Evolutionary conservation across 2,888 invertebrate genomes (phyloP).

Genomic region (Gandaritis pyraliata): DNA sequence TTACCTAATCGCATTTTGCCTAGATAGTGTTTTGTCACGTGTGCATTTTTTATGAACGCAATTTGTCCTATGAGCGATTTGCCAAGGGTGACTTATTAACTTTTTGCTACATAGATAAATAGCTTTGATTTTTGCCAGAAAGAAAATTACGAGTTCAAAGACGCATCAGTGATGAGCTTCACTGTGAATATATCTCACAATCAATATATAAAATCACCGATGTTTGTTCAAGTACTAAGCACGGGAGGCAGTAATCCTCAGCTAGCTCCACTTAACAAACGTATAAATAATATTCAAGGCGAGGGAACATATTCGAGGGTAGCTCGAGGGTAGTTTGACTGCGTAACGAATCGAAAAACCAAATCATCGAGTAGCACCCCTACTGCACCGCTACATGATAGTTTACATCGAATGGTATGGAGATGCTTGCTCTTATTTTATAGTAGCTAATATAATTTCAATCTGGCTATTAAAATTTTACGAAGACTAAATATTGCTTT

Average conservation of each 20-base stretch:
- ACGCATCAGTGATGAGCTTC: not conserved
- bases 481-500: not conserved
- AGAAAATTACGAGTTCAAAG: not conserved
- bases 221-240: conserved; percentile 83
- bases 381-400: conserved; percentile 81
- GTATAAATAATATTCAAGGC: conserved; percentile 85
- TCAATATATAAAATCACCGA: conserved; percentile 77
- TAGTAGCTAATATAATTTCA: not conserved
- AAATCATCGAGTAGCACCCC: conserved; percentile 85
- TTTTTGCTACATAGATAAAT: no score
- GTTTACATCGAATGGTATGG: conserved; percentile 64
- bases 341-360: conserved; percentile 85
- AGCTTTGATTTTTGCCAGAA: no score
- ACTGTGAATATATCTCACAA: conserved; percentile 42
- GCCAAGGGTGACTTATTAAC: no score
- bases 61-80: no score
- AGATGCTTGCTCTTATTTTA: conserved; percentile 44
- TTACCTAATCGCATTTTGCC: no score
- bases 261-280: conserved; percentile 83
- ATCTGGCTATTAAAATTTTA: no score
- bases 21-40: no score
- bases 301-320: conserved; percentile 83
- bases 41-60: no score
- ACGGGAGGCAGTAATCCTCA: conserved; percentile 70
- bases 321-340: conserved; percentile 83